Evolutionary conservation across 2,113 vertebrate species (phyloP).

Genomic region (Gymnogyps californianus): DNA sequence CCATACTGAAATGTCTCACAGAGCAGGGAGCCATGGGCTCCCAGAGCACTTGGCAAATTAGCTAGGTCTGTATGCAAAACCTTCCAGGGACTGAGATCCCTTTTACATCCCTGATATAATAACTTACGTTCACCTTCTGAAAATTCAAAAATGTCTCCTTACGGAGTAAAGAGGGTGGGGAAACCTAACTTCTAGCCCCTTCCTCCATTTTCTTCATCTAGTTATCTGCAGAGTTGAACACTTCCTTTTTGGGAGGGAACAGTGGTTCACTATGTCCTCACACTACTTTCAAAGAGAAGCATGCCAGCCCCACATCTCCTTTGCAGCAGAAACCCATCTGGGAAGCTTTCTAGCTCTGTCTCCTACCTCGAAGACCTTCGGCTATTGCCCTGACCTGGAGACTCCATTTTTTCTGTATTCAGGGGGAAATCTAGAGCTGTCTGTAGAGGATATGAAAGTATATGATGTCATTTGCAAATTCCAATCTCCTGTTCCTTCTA

Average conservation of each 20-base stretch:
- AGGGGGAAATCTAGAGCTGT: neutral
- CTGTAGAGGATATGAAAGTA: neutral
- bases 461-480: neutral
- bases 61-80: neutral
- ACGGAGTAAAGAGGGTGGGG: neutral
- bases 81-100: neutral
- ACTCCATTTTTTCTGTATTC: accelerated
- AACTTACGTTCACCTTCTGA: neutral
- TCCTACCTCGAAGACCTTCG: neutral
- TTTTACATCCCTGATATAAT: neutral
- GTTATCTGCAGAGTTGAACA: neutral
- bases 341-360: neutral
- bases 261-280: neutral
- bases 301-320: neutral
- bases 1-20: neutral
- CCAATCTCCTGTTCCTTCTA: neutral
- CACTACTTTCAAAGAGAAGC: neutral
- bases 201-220: neutral
- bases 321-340: neutral
- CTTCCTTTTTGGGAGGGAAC: accelerated
- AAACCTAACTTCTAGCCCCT: neutral
- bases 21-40: neutral
- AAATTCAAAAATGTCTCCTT: neutral
- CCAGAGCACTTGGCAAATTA: neutral
- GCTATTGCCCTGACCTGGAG: neutral